Conservation (phyloP, 1,140 invertebrate species). For the Brachionus angularis region DNA sequence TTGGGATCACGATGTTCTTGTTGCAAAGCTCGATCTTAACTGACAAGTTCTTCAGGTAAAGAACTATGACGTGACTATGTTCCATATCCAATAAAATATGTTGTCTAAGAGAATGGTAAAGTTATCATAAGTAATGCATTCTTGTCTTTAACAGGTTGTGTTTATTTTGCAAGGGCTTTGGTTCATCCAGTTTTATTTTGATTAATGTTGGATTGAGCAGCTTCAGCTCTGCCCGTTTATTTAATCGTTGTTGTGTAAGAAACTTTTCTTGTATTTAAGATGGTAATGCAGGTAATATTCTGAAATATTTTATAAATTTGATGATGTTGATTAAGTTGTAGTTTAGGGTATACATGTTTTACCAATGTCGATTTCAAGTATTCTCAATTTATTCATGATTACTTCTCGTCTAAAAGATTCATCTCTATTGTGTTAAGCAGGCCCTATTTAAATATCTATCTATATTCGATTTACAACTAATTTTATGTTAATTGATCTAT, state of each 20-base stretch:
- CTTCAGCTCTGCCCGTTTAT: conserved; percentile 65
- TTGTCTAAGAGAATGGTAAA: conserved; percentile 72
- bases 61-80: conserved; percentile 77
- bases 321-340: conserved; percentile 45
- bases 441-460: no score
- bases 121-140: conserved; percentile 77
- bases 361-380: conserved; percentile 55
- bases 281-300: conserved; percentile 79
- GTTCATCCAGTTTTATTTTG: conserved; percentile 69
- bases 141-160: conserved; percentile 77
- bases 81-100: conserved; percentile 85
- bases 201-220: no score
- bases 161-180: conserved; percentile 57
- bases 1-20: conserved; percentile 62
- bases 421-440: no score
- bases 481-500: no score
- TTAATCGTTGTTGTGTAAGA: conserved; percentile 73
- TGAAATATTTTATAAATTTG: conserved; percentile 72
- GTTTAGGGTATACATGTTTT: conserved; percentile 50
- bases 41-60: conserved; percentile 78
- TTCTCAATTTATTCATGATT: conserved; percentile 75
- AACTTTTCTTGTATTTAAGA: conserved; percentile 84
- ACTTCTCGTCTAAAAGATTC: conserved; percentile 83
- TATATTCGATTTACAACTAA: no score
- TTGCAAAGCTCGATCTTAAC: conserved; percentile 76